Evolutionary conservation across 1,140 invertebrate species (phyloP).

Genomic region (Paraescarpia echinospica): DNA sequence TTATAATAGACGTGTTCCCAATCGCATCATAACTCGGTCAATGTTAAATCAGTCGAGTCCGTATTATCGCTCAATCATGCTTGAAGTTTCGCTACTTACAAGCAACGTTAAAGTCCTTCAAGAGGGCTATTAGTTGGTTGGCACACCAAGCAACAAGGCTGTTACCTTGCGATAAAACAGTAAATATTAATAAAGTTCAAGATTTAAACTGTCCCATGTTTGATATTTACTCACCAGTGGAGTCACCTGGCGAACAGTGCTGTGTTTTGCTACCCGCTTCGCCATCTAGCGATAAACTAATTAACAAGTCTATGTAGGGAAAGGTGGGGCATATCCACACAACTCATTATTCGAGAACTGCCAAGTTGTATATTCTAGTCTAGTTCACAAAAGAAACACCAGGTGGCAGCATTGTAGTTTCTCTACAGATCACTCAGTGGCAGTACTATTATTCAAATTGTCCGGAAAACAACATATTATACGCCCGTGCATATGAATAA

Average conservation of each 20-base stretch:
- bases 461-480: too few relatives aligned
- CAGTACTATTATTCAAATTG: too few relatives aligned
- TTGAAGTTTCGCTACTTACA: not conserved
- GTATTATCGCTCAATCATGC: not conserved
- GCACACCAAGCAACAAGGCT: not conserved
- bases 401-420: too few relatives aligned
- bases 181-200: not conserved
- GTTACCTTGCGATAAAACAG: not conserved
- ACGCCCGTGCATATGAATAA: too few relatives aligned
- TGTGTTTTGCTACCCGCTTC: not conserved
- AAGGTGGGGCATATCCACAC: not conserved
- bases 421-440: too few relatives aligned
- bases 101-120: not conserved
- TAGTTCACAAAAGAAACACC: too few relatives aligned
- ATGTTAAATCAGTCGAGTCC: not conserved
- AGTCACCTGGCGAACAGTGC: not conserved
- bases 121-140: not conserved
- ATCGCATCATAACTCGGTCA: not conserved
- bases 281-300: not conserved
- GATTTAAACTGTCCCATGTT: not conserved
- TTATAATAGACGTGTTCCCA: not conserved
- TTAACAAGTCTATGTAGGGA: not conserved
- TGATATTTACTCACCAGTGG: not conserved
- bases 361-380: not conserved
- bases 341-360: not conserved